Conservation (phyloP, 2,113 vertebrate genomes). For the Desmodus rotundus region DNA sequence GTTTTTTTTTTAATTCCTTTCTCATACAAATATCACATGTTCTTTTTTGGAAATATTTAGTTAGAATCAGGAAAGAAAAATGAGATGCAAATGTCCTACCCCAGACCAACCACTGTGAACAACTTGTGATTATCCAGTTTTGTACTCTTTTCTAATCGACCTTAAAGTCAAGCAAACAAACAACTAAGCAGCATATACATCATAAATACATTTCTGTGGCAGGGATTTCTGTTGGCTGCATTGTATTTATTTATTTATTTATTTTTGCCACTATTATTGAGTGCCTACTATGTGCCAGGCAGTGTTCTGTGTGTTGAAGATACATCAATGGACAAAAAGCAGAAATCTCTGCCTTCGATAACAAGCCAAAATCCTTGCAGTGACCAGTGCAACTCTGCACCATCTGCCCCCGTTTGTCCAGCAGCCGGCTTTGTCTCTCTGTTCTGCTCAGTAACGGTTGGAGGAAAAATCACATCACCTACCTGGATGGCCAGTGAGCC, state of each 20-base stretch:
- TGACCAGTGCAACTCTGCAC: neutral
- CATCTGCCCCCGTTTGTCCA: neutral
- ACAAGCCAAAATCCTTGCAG: neutral
- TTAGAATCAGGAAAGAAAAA: neutral
- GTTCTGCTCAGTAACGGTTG: neutral
- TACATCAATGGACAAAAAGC: neutral
- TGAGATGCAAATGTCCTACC: neutral
- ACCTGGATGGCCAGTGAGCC: neutral
- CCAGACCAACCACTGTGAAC: neutral
- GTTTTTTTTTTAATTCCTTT: neutral
- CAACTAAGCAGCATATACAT: neutral
- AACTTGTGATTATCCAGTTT: neutral
- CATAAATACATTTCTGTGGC: neutral
- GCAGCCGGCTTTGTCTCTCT: neutral
- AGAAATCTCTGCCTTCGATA: neutral
- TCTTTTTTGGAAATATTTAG: neutral
- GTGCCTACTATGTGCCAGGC: neutral
- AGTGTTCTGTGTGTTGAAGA: neutral
- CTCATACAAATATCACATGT: neutral
- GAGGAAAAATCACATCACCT: neutral
- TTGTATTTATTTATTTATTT: neutral
- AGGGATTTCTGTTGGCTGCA: neutral
- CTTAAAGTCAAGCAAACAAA: neutral
- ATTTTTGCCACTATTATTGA: neutral
- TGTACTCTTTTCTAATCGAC: neutral